Evolutionary conservation across 2,797 vertebrate species (phyloP).

Genomic region (Gastrophryne carolinensis): DNA sequence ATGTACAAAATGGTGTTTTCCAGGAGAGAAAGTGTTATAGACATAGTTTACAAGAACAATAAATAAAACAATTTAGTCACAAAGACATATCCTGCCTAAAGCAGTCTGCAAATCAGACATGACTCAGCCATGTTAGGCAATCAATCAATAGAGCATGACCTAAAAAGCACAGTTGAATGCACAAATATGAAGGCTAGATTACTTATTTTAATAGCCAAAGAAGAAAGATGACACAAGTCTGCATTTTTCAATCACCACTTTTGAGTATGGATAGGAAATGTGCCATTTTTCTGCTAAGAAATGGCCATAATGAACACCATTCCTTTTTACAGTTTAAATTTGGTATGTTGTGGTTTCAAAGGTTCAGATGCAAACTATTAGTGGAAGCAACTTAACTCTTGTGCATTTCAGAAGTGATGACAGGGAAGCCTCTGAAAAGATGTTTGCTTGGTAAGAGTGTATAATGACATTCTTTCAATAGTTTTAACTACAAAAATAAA

Average conservation of each 20-base stretch:
- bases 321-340: not conserved
- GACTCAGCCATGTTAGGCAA: not conserved
- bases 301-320: not conserved
- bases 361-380: not conserved
- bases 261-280: not conserved
- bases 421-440: not conserved
- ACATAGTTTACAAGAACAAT: not conserved
- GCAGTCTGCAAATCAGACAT: slow-evolving; percentile 1
- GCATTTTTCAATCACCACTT: not conserved
- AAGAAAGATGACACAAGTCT: not conserved
- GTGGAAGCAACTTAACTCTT: not conserved
- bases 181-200: no score
- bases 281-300: not conserved
- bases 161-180: not conserved
- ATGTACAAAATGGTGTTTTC: not conserved
- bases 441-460: not conserved
- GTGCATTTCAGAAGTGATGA: not conserved
- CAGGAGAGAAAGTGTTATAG: not conserved
- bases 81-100: not conserved
- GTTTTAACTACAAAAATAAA: not conserved
- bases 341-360: not conserved
- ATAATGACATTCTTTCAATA: not conserved
- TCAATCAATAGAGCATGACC: not conserved
- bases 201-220: not conserved
- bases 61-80: not conserved